Base-by-base conservation (phyloP, 1,140 invertebrate species). In the Anastatus disparis region DNA sequence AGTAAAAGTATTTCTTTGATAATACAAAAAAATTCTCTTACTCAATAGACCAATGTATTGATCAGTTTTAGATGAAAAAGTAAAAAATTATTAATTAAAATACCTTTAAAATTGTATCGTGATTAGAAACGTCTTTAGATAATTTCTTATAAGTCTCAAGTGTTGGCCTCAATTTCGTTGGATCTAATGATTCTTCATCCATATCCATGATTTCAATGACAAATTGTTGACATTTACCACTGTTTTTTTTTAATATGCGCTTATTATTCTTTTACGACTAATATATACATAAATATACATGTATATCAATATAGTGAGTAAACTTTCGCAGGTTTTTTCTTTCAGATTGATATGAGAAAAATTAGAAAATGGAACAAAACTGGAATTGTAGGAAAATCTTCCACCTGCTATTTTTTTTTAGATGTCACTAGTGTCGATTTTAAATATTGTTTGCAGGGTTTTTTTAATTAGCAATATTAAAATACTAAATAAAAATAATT, bases 71-170 rank as follows among this genome's bases (percentile, higher is more conserved):
- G 24, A 40, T 20, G 48, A 73, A 31, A n/a, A n/a, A n/a, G n/a
- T n/a, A 70, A 35, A 38, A 13, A 8, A 48, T 50, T 61, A 53
- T 29, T 44, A 35, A 71, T 40, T 55, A 46, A 35, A 48, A 77
- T 76, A 86, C 85, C 76, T 86, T 86, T 48, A 86, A 78, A 66
- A 86, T 86, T 4, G 85, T 86, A 72, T 86, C 85, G 76, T 86
- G 85, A 31, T 86, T 86, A 15, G 75, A 72, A 46, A 85, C 73
- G 72, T 86, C 83, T 42, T 80, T 73, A 0, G 84, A 84, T 7
- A 86, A 75, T 62, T 85, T 85, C 69, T 78, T 83, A 24, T 86
- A 86, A 0, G 81, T 86, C 66, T 84, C 77, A 13, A 86, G 75
- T 0, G 84, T 86, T 15, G 76, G 76, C 64, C 70, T 80, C 6